Evolutionary conservation across 2,888 invertebrate genomes (phyloP).

Genomic region (Monochamus alternatus): DNA sequence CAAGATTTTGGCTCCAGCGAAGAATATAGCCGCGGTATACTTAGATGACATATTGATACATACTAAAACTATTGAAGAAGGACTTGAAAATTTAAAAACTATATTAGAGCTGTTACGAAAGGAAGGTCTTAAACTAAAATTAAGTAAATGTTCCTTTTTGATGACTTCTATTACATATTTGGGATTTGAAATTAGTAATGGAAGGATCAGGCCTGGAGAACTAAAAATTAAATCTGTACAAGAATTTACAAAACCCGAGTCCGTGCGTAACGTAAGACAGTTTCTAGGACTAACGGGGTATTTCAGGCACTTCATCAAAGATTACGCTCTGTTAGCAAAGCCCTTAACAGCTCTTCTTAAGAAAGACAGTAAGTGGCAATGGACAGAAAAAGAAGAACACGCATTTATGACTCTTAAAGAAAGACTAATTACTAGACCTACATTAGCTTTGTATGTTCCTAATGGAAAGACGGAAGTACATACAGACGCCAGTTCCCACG

Average conservation of each 20-base stretch:
- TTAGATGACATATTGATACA: conserved; percentile 49
- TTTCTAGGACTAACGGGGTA: conserved; percentile 60
- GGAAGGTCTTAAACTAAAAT: conserved; percentile 48
- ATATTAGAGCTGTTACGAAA: conserved; percentile 43
- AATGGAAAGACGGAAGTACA: conserved; percentile 45
- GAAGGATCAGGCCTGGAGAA: conserved; percentile 55
- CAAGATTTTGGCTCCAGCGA: conserved; percentile 39
- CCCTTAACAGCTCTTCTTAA: neutral
- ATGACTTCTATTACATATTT: conserved; percentile 41
- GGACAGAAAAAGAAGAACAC: neutral
- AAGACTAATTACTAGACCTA: conserved; percentile 18
- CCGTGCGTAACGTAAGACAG: conserved; percentile 54
- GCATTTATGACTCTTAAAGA: neutral
- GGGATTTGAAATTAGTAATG: conserved; percentile 47
- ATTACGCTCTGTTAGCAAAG: conserved; percentile 51
- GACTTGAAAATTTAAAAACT: conserved; percentile 31
- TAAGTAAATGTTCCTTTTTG: conserved; percentile 48
- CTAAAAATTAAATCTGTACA: conserved; percentile 48
- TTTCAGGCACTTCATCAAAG: conserved; percentile 58
- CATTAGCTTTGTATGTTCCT: conserved; percentile 41
- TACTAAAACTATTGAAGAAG: conserved; percentile 39
- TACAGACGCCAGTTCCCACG: conserved; percentile 46
- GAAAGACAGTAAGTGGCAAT: neutral
- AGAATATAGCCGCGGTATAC: conserved; percentile 40
- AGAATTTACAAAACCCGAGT: conserved; percentile 54